A percentile compares a stretch with the other conserved stretches of the same genome.
Evolutionary conservation across 1,140 invertebrate species (phyloP).

Genomic region (Globodera rostochiensis): DNA sequence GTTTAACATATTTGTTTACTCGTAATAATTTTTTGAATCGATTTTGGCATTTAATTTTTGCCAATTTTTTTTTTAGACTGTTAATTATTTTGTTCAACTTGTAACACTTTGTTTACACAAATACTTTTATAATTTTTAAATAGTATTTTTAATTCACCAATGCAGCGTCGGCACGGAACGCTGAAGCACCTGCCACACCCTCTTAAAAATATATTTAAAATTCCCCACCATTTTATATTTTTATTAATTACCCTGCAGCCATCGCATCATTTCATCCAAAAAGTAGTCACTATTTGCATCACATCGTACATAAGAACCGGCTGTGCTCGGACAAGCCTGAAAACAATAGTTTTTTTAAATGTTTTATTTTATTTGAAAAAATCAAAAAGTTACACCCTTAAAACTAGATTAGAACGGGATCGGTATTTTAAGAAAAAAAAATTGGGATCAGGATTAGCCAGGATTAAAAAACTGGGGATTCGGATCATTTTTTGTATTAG

Average conservation of each 20-base stretch:
- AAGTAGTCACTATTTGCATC: constrained; percentile 61
- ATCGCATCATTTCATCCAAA: constrained; percentile 64
- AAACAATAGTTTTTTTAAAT: neutral
- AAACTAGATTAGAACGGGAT: too few relatives aligned
- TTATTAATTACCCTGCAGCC: constrained; percentile 49
- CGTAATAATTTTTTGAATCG: too few relatives aligned
- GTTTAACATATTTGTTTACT: too few relatives aligned
- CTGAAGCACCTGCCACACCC: constrained; percentile 60
- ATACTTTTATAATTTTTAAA: too few relatives aligned
- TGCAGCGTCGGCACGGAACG: constrained; percentile 63
- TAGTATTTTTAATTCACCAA: constrained; percentile 20
- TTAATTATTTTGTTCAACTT: too few relatives aligned
- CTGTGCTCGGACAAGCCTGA: constrained; percentile 58
- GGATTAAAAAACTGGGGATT: too few relatives aligned
- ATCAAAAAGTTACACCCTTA: too few relatives aligned
- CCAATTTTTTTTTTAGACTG: too few relatives aligned
- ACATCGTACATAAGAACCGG: constrained; percentile 60
- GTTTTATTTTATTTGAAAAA: neutral
- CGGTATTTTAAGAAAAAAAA: neutral
- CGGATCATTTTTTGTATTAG: too few relatives aligned
- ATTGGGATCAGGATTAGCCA: neutral
- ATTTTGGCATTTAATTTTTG: too few relatives aligned
- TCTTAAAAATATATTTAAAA: constrained; percentile 36
- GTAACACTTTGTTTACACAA: too few relatives aligned
- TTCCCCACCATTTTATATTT: neutral